Conservation (phyloP, 1,140 invertebrate species). For the Heliconius himera region DNA sequence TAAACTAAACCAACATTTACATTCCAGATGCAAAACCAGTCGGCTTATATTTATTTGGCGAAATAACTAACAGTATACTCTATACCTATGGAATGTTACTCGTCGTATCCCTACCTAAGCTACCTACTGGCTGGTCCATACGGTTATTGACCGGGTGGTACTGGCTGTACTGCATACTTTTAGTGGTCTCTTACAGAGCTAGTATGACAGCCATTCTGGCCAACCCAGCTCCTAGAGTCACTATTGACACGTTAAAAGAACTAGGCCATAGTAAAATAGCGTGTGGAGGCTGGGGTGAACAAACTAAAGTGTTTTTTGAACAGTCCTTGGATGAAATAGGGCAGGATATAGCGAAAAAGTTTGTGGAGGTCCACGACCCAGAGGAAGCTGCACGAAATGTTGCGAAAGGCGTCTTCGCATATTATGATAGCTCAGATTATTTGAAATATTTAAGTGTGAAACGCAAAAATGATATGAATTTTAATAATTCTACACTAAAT, state of each 20-base stretch:
- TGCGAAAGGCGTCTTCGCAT: slow-evolving; percentile 86
- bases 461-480: slow-evolving; percentile 69
- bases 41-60: slow-evolving; percentile 86
- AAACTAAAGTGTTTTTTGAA: slow-evolving; percentile 86
- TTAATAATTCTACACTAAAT: slow-evolving; percentile 53
- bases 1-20: slow-evolving; percentile 27
- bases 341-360: slow-evolving; percentile 85
- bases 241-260: slow-evolving; percentile 88
- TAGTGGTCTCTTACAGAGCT: slow-evolving; percentile 89
- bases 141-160: slow-evolving; percentile 91
- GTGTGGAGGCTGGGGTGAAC: slow-evolving; percentile 86
- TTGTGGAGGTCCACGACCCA: slow-evolving; percentile 83
- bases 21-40: slow-evolving; percentile 70
- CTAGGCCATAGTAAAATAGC: slow-evolving; percentile 84
- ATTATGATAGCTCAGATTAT: slow-evolving; percentile 91
- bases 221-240: slow-evolving; percentile 88
- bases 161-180: slow-evolving; percentile 91
- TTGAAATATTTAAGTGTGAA: slow-evolving; percentile 84
- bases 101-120: slow-evolving; percentile 87
- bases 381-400: slow-evolving; percentile 84
- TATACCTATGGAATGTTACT: slow-evolving; percentile 91
- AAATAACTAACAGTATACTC: slow-evolving; percentile 87
- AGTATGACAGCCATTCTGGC: slow-evolving; percentile 92
- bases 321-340: slow-evolving; percentile 85
- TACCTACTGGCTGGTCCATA: slow-evolving; percentile 89